These are phyloP conservation scores for Caranx melampygus DNA, from an alignment of 2,113 vertebrate genomes.

Conservation along the genomic window DNA sequence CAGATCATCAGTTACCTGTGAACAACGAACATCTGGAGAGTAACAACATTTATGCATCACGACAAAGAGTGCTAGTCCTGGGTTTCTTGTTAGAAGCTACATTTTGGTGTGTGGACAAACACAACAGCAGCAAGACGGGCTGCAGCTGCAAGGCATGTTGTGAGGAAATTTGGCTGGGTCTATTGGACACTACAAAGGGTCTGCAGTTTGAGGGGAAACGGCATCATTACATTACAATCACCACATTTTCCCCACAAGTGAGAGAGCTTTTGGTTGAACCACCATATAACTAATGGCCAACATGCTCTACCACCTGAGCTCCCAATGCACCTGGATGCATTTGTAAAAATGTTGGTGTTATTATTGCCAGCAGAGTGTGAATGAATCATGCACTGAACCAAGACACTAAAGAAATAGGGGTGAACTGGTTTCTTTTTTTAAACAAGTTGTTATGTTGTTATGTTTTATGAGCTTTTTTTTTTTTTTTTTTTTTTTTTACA, in stretches of 20 bases:
- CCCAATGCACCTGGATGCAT: not conserved
- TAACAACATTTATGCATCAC: slow-evolving; percentile 1
- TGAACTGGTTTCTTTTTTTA: slow-evolving; percentile 7
- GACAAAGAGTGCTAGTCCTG: not conserved
- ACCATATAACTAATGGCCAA: not conserved
- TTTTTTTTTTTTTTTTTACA: not conserved
- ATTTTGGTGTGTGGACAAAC: not conserved
- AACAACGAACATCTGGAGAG: slow-evolving; percentile 6
- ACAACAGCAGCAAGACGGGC: not conserved
- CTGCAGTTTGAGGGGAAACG: not conserved
- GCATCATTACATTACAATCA: not conserved
- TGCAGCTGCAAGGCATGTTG: not conserved
- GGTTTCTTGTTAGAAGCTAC: not conserved
- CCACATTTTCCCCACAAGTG: not conserved
- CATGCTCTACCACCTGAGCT: not conserved
- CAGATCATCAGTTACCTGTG: not conserved
- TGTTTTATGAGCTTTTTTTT: not conserved
- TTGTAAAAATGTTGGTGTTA: not conserved
- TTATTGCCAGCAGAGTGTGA: not conserved
- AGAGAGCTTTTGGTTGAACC: not conserved
- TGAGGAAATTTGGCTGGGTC: slow-evolving; percentile 5
- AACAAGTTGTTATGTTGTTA: not conserved
- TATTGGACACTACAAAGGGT: slow-evolving; percentile 1
- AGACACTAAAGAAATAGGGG: not conserved
- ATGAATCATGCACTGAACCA: slow-evolving; percentile 4